A percentile compares a stretch with the other conserved stretches of the same genome.
These are phyloP conservation scores for Ferdinandea cuprea DNA, from an alignment of 2,888 invertebrate genomes.

Conservation along the genomic window DNA sequence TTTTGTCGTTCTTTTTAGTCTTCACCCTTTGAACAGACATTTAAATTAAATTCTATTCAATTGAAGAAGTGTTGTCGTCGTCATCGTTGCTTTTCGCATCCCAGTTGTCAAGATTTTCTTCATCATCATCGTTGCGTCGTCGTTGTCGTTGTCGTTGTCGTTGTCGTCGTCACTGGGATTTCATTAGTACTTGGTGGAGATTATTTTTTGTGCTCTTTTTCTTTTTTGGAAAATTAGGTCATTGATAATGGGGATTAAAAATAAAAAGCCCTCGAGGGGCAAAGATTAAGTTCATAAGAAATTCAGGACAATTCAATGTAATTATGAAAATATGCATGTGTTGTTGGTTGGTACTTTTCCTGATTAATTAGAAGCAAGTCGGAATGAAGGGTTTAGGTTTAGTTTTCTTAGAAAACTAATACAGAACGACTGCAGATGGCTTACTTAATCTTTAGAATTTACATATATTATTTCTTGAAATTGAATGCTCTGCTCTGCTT, in stretches of 20 bases:
- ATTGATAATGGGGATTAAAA: conserved; percentile 49
- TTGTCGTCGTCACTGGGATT: conserved; percentile 25
- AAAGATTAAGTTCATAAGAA: conserved; percentile 33
- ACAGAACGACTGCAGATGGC: no score
- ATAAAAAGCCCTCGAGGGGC: conserved; percentile 12
- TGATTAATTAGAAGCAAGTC: neutral
- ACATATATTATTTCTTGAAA: no score
- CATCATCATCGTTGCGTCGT: neutral
- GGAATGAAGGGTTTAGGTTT: neutral
- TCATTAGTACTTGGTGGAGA: conserved; percentile 36
- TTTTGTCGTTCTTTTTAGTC: conserved; percentile 45
- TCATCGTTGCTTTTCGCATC: conserved; percentile 16
- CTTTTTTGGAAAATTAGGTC: conserved; percentile 53
- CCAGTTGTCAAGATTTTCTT: neutral
- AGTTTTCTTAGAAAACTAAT: no score
- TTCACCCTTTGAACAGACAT: conserved; percentile 62
- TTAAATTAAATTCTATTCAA: conserved; percentile 71
- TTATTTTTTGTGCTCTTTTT: neutral
- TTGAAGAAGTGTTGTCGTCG: conserved; percentile 36
- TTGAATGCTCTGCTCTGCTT: no score
- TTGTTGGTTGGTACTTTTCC: neutral
- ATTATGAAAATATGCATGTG: conserved; percentile 17
- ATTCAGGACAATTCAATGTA: conserved; percentile 21
- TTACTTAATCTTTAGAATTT: neutral
- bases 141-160: conserved; percentile 23